Base-by-base conservation (phyloP, 1,140 invertebrate genomes). In the Dryas iulia region DNA sequence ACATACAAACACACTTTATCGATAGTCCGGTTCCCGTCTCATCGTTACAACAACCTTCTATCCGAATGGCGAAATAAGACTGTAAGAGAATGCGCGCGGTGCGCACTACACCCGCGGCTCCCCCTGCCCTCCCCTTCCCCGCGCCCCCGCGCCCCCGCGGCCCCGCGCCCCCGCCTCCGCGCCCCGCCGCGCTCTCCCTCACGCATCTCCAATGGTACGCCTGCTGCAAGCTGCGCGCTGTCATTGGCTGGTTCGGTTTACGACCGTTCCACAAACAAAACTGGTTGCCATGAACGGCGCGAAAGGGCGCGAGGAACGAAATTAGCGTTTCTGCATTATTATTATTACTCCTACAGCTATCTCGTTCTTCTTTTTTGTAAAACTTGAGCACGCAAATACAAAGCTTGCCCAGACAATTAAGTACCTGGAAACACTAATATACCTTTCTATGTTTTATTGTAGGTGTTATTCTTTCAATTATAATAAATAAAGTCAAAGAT, bases 1-100 rank as follows among this genome's bases (percentile, higher is more conserved):
- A 88, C 87, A 91, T 91, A 91, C 89, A 91, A 89, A 90, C 89
- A 90, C 89, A 91, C 89, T 91, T 91, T 91, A 89, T 89, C 89
- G 86, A 89, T 79, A 88, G 87, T 88, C 85, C 85, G 81, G 78
- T 81, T 81, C 81, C 81, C 83, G 85, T 84, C 79, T 89, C 86
- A 89, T 89, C 81, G 82, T 84, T 77, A 86, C 82, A 83, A 88
- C 88, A 89, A 87, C 87, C 87, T 88, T 87, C 89, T 83, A 83
- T 89, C 73, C 81, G 86, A 88, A 81, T 82, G 81, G 85, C 81
- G 80, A 84, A 89, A 88, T 82, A 89, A 83, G 80, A 91, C 88
- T 89, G 83, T 77, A 62, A 10, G 72, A 65, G 73, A 74, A 66
- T 78, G 73, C 68, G 74, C 69, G 74, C 76, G 77, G 71, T 61